Evolutionary conservation across 2,113 vertebrate genomes (phyloP).

Genomic region (Podocnemis expansa): DNA sequence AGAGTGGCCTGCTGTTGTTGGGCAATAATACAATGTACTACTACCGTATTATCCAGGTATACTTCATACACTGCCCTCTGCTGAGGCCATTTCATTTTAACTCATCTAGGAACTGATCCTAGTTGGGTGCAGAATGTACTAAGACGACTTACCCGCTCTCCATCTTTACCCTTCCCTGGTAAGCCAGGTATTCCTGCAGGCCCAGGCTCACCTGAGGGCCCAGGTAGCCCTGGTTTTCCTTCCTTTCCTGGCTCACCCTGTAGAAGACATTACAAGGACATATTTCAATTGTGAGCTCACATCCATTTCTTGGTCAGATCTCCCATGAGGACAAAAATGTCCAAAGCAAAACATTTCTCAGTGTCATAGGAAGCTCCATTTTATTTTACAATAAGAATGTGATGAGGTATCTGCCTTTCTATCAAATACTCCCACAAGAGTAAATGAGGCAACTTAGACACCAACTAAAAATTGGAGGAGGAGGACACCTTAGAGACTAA

Average conservation of each 20-base stretch:
- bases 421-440: background rate
- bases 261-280: background rate
- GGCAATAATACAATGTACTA: background rate
- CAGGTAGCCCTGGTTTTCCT: slow-evolving; percentile 82
- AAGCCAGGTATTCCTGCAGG: slow-evolving; percentile 83
- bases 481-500: too few species aligned
- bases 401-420: background rate
- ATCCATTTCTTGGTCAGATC: background rate
- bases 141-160: slow-evolving; percentile 81
- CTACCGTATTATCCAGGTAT: background rate
- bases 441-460: too few species aligned
- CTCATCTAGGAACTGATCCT: fast-evolving
- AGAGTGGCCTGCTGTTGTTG: background rate
- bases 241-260: slow-evolving; percentile 90
- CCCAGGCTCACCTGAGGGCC: slow-evolving; percentile 84
- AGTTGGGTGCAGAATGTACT: background rate
- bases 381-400: background rate
- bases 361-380: background rate
- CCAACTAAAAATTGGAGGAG: too few species aligned
- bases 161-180: slow-evolving; percentile 90
- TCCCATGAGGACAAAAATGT: background rate
- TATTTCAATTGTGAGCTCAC: background rate
- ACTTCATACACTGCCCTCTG: background rate
- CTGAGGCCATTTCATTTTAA: fast-evolving
- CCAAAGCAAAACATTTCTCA: background rate